These are phyloP conservation scores for Halictus quadricinctus DNA, from an alignment of 2,888 invertebrate species.

Conservation along the genomic window DNA sequence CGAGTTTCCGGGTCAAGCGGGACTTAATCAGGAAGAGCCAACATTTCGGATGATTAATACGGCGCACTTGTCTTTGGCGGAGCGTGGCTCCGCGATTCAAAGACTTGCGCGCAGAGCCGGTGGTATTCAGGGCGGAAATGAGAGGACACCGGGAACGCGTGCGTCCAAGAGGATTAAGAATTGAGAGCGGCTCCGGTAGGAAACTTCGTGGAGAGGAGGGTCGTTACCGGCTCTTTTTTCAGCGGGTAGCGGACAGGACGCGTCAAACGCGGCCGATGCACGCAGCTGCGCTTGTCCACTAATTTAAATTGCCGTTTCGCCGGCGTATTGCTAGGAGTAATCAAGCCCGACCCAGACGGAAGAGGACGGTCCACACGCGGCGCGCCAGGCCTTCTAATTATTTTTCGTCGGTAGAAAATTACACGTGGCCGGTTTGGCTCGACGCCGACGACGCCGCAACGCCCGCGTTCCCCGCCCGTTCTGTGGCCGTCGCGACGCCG, in stretches of 20 bases:
- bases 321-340: slow-evolving; percentile 64
- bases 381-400: slow-evolving; percentile 56
- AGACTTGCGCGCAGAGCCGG: not conserved
- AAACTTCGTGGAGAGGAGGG: not conserved
- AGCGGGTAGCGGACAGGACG: slow-evolving; percentile 8
- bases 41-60: not conserved
- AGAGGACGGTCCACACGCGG: slow-evolving; percentile 40
- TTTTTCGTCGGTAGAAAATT: slow-evolving; percentile 60
- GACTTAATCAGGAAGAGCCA: not conserved
- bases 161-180: slow-evolving; percentile 13
- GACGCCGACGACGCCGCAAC: slow-evolving; percentile 6
- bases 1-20: not conserved
- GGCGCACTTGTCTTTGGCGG: not conserved
- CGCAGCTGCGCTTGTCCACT: slow-evolving; percentile 53
- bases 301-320: slow-evolving; percentile 71
- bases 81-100: slow-evolving; percentile 10
- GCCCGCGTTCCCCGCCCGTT: not conserved
- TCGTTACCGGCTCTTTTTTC: slow-evolving; percentile 47
- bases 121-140: not conserved
- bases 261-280: slow-evolving; percentile 38
- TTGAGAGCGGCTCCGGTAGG: not conserved
- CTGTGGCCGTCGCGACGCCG: slow-evolving; percentile 6
- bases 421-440: slow-evolving; percentile 25
- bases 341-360: slow-evolving; percentile 59
- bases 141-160: not conserved